Evolutionary conservation across 2,113 vertebrate species (phyloP).

Genomic region (Osmerus mordax): DNA sequence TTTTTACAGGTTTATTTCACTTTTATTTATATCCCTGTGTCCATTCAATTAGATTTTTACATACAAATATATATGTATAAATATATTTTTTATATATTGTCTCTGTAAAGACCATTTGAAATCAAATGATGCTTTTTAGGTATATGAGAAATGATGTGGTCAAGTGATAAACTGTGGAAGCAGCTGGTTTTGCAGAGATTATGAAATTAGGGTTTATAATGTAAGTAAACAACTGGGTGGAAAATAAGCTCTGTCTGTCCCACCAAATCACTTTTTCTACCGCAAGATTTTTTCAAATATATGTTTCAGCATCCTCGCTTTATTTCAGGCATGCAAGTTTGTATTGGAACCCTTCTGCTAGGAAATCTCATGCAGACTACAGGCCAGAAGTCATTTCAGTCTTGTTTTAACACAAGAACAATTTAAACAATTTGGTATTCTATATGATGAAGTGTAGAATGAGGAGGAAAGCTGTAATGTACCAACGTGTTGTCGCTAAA

Average conservation of each 20-base stretch:
- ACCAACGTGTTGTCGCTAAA: not conserved
- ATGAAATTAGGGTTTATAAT: constrained; percentile 64
- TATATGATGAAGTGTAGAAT: too few species aligned
- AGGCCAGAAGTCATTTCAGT: too few species aligned
- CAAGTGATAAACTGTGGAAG: constrained; percentile 63
- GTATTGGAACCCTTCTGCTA: not conserved
- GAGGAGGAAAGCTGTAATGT: not conserved
- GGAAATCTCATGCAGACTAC: not conserved
- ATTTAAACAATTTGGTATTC: not conserved
- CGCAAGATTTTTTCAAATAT: constrained; percentile 11
- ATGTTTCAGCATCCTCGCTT: not conserved
- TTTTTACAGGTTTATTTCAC: constrained; percentile 72
- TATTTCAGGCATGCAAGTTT: not conserved
- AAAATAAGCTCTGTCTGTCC: constrained; percentile 62
- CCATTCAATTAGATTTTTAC: constrained; percentile 75
- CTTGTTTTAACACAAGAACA: not conserved
- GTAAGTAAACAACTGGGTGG: constrained; percentile 60
- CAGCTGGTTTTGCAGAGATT: constrained; percentile 94
- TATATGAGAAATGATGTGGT: constrained; percentile 36
- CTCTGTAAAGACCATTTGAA: constrained; percentile 74
- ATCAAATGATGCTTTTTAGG: constrained; percentile 66
- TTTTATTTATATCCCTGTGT: constrained; percentile 82
- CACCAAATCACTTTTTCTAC: constrained; percentile 42
- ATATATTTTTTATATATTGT: constrained; percentile 87
- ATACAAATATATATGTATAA: constrained; percentile 86